Evolutionary conservation across 2,797 vertebrate genomes (phyloP), one percentile per base, ranked within the genome.

Genomic region (Kryptolebias ocellatus): DNA sequence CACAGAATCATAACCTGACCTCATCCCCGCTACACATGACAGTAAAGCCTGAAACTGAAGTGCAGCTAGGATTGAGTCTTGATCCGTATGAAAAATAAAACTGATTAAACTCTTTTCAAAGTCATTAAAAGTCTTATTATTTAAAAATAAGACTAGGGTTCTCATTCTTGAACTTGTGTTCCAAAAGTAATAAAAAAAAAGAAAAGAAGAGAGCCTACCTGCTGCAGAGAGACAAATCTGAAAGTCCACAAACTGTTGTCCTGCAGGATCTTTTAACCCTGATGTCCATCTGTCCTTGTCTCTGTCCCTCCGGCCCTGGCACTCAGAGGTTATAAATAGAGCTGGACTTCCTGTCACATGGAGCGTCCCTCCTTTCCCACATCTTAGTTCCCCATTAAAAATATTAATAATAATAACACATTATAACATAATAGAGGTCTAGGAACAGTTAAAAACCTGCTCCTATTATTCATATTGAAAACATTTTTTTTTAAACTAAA

Each of bases 291-390:
- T 91, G 92, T 76, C 88, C 89, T 92, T 93, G 89, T 56, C 11
- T 74, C 58, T 84, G 83, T 78, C 79, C 77, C 60, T 74, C 75
- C 51, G 80, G 74, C 57, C 46, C 83, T 69, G 68, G 72, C 72
- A 61, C 85, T 83, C 59, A 42, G 64, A 74, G 74, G 92, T 83
- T 94, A 94, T 92, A 91, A 94, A 94, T 93, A 94, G 91, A 91
- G 86, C 54, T 63, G 74, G 85, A 81, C 83, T 77, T 80, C 86
- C 83, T 81, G 90, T 94, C 93, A 94, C 92, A 91, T 93, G 92
- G 51, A 84, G 74, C 53, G 70, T 74, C 71, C 72, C 75, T 67
- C 53, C 56, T 37, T 67, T 72, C 79, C 66, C 64, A 82, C 68
- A 81, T 78, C 78, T 78, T 60, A 89, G 91, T 59, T 27, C 7